Base-by-base conservation (phyloP, 1,140 invertebrate genomes). In the Sitophilus oryzae region DNA sequence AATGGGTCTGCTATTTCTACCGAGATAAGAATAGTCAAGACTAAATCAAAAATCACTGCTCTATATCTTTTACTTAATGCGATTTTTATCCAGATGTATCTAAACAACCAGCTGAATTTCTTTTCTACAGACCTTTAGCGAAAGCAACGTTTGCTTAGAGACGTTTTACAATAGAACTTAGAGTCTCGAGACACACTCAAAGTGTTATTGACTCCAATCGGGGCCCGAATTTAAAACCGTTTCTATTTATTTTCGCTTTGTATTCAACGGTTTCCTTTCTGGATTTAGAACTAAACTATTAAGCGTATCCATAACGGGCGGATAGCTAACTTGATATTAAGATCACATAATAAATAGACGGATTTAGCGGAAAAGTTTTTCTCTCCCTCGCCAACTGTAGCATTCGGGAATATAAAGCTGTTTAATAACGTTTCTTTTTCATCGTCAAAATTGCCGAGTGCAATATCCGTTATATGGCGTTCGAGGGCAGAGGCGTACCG, bases 341-440 rank as follows among this genome's bases (percentile, higher is more conserved):
- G 38, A 40, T 40, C 38, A 40, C 38, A 40, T 15, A 40, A 40
- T 30, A 30, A 30, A 30, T 30, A 30, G 25, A 30, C 11, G 25
- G 25, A 30, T 30, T 30, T 30, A 30, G 11, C 25, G 11, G 25
- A 30, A 30, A 30, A 30, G 25, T 30, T 30, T 30, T 30, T 30
- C 25, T 30, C 25, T n/a, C n/a, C n/a, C n/a, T n/a, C 5, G 25
- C 25, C 5, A 30, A 30, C 5, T 30, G 25, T 30, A 30, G 25
- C 25, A 30, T 11, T 11, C 5, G 22, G 23, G 51, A 53, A 53
- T 53, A 53, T 53, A 53, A 53, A 53, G 51, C 44, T 53, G 51
- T 53, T 53, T 53, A 53, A 53, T 53, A 53, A 53, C 51, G 51
- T 53, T 30, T 53, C 51, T 45, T 53, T 42, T 51, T 50, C 47